Percentiles rank a stretch among this genome's conserved stretches.
Conservation (phyloP, 2,888 invertebrate species). For the Hirtodrosophila trivittata region DNA sequence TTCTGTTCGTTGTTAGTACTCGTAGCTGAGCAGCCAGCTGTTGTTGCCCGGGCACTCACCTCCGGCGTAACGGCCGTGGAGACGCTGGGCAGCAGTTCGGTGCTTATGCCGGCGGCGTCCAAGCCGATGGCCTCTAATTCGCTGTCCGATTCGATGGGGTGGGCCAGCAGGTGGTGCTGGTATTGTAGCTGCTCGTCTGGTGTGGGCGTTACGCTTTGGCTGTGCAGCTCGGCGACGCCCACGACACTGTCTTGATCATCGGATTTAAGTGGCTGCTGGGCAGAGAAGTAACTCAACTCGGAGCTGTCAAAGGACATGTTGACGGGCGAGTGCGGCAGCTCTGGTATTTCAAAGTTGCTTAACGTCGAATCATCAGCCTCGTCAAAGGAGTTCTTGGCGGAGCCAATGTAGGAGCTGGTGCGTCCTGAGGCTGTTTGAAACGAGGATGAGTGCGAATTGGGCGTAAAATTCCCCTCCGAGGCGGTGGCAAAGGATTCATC, state of each 20-base stretch:
- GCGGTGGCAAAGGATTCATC: slow-evolving; percentile 89
- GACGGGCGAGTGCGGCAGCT: slow-evolving; percentile 79
- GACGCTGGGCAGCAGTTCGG: slow-evolving; percentile 56
- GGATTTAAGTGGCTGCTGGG: slow-evolving; percentile 52
- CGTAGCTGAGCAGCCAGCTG: slow-evolving; percentile 40
- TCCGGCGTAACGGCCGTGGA: slow-evolving; percentile 78
- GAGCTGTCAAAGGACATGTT: slow-evolving; percentile 83
- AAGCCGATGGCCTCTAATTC: slow-evolving; percentile 72
- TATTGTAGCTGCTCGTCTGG: slow-evolving; percentile 62
- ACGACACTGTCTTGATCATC: slow-evolving; percentile 71
- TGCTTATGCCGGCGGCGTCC: slow-evolving; percentile 62
- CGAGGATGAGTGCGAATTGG: slow-evolving; percentile 88
- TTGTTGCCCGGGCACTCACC: slow-evolving; percentile 70
- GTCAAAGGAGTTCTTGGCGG: slow-evolving; percentile 84
- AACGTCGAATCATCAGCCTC: slow-evolving; percentile 81
- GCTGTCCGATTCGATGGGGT: slow-evolving; percentile 73
- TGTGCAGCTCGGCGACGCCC: slow-evolving; percentile 76
- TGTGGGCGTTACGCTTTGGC: slow-evolving; percentile 81
- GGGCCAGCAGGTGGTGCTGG: slow-evolving; percentile 42
- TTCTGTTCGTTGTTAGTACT: slow-evolving; percentile 55
- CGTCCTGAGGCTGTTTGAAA: slow-evolving; percentile 89
- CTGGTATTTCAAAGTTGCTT: slow-evolving; percentile 77
- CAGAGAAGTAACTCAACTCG: slow-evolving; percentile 82
- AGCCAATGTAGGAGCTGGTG: slow-evolving; percentile 86
- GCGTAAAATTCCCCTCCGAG: slow-evolving; percentile 87